Conservation (phyloP, 2,888 invertebrate genomes). For the Nebria salina region DNA sequence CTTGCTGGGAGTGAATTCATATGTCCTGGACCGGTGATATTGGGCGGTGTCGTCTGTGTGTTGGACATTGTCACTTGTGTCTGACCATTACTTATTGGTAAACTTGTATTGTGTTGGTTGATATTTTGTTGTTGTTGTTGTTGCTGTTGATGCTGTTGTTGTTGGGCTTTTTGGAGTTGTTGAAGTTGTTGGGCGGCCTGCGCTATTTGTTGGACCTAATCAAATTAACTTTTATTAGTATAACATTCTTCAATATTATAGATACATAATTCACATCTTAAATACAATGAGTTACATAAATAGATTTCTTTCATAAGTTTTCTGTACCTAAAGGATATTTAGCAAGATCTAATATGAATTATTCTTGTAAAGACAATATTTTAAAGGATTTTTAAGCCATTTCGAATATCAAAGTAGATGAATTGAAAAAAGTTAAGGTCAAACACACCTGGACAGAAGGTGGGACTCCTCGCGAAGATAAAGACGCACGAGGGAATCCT, state of each 20-base stretch:
- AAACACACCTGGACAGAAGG: conserved; percentile 65
- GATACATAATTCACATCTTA: not conserved
- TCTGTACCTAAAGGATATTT: too few relatives aligned
- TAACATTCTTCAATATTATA: too few relatives aligned
- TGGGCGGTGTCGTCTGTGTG: conserved; percentile 67
- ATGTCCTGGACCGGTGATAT: conserved; percentile 57
- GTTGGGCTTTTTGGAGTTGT: conserved; percentile 75
- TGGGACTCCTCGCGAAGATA: conserved; percentile 61
- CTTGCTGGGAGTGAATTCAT: conserved; percentile 64
- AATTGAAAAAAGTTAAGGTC: too few relatives aligned
- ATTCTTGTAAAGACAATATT: not conserved
- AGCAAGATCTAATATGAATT: too few relatives aligned
- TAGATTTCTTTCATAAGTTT: not conserved
- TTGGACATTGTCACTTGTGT: conserved; percentile 63
- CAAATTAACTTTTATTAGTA: not conserved
- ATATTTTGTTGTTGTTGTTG: conserved; percentile 66
- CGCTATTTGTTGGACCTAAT: conserved; percentile 82
- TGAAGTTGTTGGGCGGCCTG: conserved; percentile 88
- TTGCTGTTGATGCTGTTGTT: conserved; percentile 68
- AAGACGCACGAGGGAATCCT: conserved; percentile 63
- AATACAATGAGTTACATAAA: not conserved
- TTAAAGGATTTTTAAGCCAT: not conserved
- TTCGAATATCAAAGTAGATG: not conserved
- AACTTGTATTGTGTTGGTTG: conserved; percentile 60
- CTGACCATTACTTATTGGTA: conserved; percentile 53